Conservation (phyloP, 2,113 vertebrate genomes). For the Willisornis vidua region DNA sequence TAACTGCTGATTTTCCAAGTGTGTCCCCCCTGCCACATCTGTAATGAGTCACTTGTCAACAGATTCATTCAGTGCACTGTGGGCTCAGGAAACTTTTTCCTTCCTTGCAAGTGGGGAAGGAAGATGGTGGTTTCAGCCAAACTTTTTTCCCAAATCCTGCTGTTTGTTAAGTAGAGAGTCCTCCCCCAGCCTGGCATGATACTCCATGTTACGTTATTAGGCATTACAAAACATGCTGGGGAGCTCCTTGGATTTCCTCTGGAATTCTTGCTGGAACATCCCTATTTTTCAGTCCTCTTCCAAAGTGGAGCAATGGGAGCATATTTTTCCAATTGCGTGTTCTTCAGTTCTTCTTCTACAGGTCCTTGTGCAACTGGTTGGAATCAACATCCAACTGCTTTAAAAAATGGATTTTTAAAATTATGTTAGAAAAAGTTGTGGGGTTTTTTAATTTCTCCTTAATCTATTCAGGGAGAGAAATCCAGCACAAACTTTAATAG, state of each 20-base stretch:
- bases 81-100: not conserved
- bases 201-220: not conserved
- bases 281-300: not conserved
- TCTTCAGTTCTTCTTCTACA: not conserved
- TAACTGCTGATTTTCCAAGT: not conserved
- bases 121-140: not conserved
- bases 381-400: not conserved
- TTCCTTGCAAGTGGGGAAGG: not conserved
- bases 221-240: not conserved
- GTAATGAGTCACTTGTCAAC: not conserved
- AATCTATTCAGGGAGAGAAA: not conserved
- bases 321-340: not conserved
- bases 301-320: not conserved
- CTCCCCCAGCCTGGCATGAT: not conserved
- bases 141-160: not conserved
- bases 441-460: not conserved
- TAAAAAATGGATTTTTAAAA: fast-evolving
- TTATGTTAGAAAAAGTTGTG: not conserved
- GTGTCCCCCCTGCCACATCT: not conserved
- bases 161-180: not conserved
- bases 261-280: not conserved
- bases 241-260: not conserved
- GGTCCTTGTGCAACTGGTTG: not conserved
- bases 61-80: not conserved
- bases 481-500: not conserved